phyloP scores from a whole-genome alignment of 2,888 invertebrate genomes.

The Melanophora roralis region DNA sequence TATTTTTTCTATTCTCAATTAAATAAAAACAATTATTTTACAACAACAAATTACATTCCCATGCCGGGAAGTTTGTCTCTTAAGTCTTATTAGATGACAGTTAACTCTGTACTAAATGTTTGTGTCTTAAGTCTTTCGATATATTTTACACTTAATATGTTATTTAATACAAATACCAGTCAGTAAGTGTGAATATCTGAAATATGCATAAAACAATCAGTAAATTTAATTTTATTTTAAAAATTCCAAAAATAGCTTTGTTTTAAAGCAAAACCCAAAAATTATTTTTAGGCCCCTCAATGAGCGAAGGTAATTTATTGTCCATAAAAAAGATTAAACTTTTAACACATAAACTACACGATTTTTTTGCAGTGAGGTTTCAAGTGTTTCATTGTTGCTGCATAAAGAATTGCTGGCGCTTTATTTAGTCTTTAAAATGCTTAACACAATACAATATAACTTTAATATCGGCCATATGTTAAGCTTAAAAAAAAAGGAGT shows the following conservation, averaged over 20 bases:
- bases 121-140: background rate
- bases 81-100: background rate
- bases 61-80: background rate
- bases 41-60: too few species aligned
- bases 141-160: background rate
- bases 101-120: background rate
- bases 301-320: background rate
- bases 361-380: background rate
- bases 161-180: constrained; percentile 9
- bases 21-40: too few species aligned
- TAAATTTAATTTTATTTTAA: constrained; percentile 1
- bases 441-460: constrained; percentile 27
- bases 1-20: too few species aligned
- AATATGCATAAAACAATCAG: background rate
- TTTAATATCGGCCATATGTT: constrained; percentile 20
- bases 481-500: constrained; percentile 17
- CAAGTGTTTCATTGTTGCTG: constrained; percentile 7
- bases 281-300: background rate
- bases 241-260: background rate
- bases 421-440: constrained; percentile 28
- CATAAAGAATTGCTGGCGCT: constrained; percentile 5
- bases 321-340: constrained; percentile 15
- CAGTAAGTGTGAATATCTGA: background rate
- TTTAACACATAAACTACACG: background rate
- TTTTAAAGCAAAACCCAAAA: background rate